These are phyloP conservation scores for Micromys minutus DNA, from an alignment of 2,113 vertebrate species.

Conservation along the genomic window DNA sequence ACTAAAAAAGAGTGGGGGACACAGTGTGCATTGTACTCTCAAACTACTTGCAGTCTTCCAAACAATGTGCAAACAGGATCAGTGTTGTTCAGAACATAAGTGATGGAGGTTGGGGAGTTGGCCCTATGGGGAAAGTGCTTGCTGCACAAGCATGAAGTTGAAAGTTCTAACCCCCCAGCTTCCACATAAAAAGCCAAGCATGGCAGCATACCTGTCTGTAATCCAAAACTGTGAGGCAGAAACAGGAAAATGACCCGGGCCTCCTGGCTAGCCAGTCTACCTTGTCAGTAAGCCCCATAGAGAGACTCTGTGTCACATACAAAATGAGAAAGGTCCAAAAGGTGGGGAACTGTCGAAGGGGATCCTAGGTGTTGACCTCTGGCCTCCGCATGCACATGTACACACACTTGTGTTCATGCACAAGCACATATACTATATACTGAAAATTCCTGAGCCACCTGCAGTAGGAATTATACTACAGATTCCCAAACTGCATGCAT, in stretches of 20 bases:
- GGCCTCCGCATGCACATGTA: too few relatives aligned
- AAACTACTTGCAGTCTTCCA: background rate
- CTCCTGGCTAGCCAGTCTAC: background rate
- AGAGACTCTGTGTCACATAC: background rate
- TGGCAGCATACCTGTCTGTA: background rate
- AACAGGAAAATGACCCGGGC: background rate
- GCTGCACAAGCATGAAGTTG: too few relatives aligned
- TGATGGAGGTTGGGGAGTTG: background rate
- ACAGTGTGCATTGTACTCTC: background rate
- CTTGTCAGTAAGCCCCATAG: background rate
- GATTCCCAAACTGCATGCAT: background rate
- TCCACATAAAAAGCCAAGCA: background rate
- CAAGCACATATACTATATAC: too few relatives aligned
- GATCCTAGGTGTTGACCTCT: background rate
- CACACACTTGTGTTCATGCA: background rate
- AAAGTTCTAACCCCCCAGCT: background rate
- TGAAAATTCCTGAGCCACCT: background rate
- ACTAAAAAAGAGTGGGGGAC: background rate
- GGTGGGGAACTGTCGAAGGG: background rate
- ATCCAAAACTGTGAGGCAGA: background rate
- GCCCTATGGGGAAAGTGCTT: background rate
- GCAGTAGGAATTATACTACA: background rate
- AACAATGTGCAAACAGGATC: background rate
- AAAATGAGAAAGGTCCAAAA: background rate
- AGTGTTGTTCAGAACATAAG: background rate